phyloP scores from a whole-genome alignment of 2,888 invertebrate genomes.

The Macrosiphum euphorbiae region DNA sequence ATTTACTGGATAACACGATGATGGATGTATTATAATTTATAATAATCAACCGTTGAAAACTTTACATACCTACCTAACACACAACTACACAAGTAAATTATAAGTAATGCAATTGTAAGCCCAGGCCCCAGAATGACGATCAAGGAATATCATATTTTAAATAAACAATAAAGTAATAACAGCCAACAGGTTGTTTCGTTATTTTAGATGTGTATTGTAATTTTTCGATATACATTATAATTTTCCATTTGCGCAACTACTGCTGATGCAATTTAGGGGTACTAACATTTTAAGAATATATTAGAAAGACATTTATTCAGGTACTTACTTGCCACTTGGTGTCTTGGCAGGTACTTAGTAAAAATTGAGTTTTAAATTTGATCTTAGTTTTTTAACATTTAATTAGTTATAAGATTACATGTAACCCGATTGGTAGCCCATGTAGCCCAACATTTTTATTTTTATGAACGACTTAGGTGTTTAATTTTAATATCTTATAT shows the following conservation, averaged over 20 bases:
- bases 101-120: neutral
- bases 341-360: neutral
- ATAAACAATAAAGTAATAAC: neutral
- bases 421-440: neutral
- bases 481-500: neutral
- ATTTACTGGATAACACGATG: neutral
- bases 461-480: too few species aligned
- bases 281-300: neutral
- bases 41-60: neutral
- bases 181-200: neutral
- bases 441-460: neutral
- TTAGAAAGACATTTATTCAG: neutral
- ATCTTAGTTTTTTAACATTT: too few species aligned
- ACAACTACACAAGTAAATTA: neutral
- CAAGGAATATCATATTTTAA: neutral
- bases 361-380: neutral
- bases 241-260: neutral
- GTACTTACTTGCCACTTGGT: neutral
- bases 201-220: neutral
- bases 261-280: neutral
- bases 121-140: neutral
- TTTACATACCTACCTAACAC: neutral
- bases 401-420: neutral
- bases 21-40: neutral
- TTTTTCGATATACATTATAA: neutral